These are phyloP conservation scores for Microchirus variegatus DNA, from an alignment of 2,797 vertebrate genomes.

Conservation along the genomic window DNA sequence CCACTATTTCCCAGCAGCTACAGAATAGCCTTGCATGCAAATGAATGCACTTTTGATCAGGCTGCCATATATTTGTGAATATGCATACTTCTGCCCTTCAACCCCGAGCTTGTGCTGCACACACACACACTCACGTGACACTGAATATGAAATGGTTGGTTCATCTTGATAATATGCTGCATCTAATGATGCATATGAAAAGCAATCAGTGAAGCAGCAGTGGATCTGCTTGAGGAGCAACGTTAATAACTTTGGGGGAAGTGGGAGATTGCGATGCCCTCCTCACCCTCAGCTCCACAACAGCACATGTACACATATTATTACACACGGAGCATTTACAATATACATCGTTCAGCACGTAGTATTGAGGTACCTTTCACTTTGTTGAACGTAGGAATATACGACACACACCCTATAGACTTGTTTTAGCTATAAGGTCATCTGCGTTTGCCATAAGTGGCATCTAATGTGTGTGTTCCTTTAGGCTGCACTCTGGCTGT, in stretches of 20 bases:
- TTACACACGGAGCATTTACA: conserved; percentile 49
- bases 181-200: conserved; percentile 76
- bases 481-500: conserved; percentile 30
- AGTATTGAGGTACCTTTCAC: conserved; percentile 3
- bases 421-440: not conserved
- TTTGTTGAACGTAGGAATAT: conserved; percentile 2
- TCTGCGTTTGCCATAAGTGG: not conserved
- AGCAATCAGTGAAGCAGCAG: conserved; percentile 69
- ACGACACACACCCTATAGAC: not conserved
- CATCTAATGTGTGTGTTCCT: not conserved
- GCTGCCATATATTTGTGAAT: too few relatives aligned
- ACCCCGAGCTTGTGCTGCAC: not conserved
- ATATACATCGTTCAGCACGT: conserved; percentile 42
- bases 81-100: not conserved
- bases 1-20: conserved; percentile 1
- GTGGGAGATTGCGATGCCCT: conserved; percentile 52
- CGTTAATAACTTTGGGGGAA: conserved; percentile 67
- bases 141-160: conserved; percentile 64
- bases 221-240: conserved; percentile 60
- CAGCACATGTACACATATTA: conserved; percentile 18
- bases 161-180: conserved; percentile 70
- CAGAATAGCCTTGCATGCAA: conserved; percentile 19
- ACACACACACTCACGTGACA: conserved; percentile 19
- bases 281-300: conserved; percentile 7
- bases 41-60: too few relatives aligned